Evolutionary conservation across 2,113 vertebrate genomes (phyloP).

Genomic region (Saimiri boliviensis): DNA sequence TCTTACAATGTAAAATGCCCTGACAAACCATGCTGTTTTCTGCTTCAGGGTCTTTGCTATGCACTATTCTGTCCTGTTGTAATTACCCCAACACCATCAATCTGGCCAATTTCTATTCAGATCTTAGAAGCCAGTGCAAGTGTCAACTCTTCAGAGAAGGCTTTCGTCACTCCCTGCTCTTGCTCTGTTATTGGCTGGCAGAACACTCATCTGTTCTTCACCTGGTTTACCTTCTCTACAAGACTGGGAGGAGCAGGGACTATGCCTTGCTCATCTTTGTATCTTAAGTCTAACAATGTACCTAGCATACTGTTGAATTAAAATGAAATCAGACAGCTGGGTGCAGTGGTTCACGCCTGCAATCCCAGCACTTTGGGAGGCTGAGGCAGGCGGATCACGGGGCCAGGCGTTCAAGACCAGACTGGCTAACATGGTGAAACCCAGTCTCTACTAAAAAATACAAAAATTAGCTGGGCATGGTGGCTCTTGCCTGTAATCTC

Average conservation of each 20-base stretch:
- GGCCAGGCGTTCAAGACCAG: too few relatives aligned
- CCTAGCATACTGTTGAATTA: neutral
- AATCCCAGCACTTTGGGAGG: too few relatives aligned
- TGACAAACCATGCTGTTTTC: neutral
- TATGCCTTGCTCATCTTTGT: neutral
- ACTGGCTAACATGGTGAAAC: too few relatives aligned
- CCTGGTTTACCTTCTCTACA: neutral
- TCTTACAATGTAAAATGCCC: neutral
- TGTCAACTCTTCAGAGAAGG: neutral
- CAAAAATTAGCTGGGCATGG: too few relatives aligned
- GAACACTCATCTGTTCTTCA: neutral
- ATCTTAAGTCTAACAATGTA: neutral
- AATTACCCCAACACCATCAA: neutral
- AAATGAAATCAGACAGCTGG: neutral
- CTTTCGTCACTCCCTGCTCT: neutral
- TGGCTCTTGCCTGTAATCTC: too few relatives aligned
- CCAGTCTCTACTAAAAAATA: too few relatives aligned
- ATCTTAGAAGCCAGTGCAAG: neutral
- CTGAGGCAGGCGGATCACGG: too few relatives aligned
- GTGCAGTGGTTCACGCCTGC: too few relatives aligned
- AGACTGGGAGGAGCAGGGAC: neutral
- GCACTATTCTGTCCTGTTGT: neutral
- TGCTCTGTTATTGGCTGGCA: neutral
- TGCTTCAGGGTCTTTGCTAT: neutral
- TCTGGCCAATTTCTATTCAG: neutral